A percentile compares a stretch with the other conserved stretches of the same genome.
Evolutionary conservation across 2,888 invertebrate genomes (phyloP).

Genomic region (Eueremaeus valkanovi): DNA sequence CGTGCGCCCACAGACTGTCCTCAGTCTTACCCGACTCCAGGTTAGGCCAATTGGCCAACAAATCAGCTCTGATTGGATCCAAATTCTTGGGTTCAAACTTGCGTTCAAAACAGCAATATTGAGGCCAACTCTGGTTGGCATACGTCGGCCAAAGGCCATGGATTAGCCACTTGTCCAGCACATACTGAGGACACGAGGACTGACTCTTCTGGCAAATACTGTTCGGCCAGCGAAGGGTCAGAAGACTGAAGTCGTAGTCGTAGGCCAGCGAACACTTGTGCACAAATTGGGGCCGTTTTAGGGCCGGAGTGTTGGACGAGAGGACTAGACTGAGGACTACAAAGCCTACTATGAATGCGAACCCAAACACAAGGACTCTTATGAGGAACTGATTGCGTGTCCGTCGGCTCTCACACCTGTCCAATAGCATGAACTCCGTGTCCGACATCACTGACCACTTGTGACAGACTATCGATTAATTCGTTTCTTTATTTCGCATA

Average conservation of each 20-base stretch:
- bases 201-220: slow-evolving; percentile 27
- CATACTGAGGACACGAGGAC: not conserved
- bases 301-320: not conserved
- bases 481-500: no score
- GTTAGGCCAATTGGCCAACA: slow-evolving; percentile 39
- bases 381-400: not conserved
- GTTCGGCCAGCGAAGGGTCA: slow-evolving; percentile 39
- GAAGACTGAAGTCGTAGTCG: slow-evolving; percentile 32
- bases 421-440: slow-evolving; percentile 18
- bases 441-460: slow-evolving; percentile 5
- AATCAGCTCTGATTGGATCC: not conserved
- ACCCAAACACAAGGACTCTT: not conserved
- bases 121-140: slow-evolving; percentile 32
- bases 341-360: not conserved
- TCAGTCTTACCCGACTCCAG: not conserved
- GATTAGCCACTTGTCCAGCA: slow-evolving; percentile 28
- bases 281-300: slow-evolving; percentile 7
- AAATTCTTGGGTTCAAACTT: slow-evolving; percentile 32
- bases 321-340: not conserved
- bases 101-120: slow-evolving; percentile 32
- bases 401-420: not conserved
- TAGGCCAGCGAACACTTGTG: not conserved
- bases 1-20: slow-evolving; percentile 41
- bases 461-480: no score
- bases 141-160: slow-evolving; percentile 42